Conservation (phyloP, 2,888 invertebrate species). For the Clostera curtula region DNA sequence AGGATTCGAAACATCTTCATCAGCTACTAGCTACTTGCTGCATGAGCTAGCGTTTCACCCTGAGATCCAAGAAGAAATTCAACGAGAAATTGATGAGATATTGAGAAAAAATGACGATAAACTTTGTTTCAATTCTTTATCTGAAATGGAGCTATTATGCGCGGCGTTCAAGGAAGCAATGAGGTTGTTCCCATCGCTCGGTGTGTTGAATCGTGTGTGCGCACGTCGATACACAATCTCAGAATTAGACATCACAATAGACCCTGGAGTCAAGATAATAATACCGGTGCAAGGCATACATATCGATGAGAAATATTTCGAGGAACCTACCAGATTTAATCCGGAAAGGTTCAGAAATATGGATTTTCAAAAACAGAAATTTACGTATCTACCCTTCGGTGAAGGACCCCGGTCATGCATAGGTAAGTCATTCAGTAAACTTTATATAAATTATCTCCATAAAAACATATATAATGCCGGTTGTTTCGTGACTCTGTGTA, state of each 20-base stretch:
- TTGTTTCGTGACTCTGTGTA: too few relatives aligned
- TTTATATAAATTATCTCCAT: not conserved
- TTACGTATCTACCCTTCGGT: conserved; percentile 45
- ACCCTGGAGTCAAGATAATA: conserved; percentile 43
- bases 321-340: conserved; percentile 35
- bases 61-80: conserved; percentile 43
- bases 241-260: conserved; percentile 35
- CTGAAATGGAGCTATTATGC: conserved; percentile 38
- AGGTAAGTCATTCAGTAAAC: conserved; percentile 38
- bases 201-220: conserved; percentile 39
- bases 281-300: conserved; percentile 48
- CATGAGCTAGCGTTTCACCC: conserved; percentile 53
- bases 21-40: conserved; percentile 46
- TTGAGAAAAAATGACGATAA: conserved; percentile 38
- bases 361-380: conserved; percentile 22
- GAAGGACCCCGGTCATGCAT: conserved; percentile 47
- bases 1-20: conserved; percentile 65
- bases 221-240: conserved; percentile 32
- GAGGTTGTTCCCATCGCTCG: conserved; percentile 42
- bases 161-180: conserved; percentile 45
- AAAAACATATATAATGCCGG: too few relatives aligned
- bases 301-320: conserved; percentile 43
- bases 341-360: conserved; percentile 38
- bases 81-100: conserved; percentile 46
- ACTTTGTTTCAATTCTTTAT: conserved; percentile 43